A percentile compares a stretch with the other conserved stretches of the same genome.
Conservation (phyloP, 2,113 vertebrate genomes). For the Tringa solitaria region DNA sequence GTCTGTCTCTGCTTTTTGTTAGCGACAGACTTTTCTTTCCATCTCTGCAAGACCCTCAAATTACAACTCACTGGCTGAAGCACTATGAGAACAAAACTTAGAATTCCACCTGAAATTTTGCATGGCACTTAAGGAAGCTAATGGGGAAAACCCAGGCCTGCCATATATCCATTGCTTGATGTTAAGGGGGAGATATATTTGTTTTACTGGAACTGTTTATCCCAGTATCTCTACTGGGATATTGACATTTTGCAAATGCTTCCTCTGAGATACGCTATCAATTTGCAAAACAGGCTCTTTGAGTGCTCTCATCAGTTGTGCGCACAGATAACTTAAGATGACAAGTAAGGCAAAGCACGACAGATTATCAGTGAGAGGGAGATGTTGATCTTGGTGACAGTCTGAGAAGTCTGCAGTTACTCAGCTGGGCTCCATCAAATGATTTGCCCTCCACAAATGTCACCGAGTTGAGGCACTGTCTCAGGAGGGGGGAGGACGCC, state of each 20-base stretch:
- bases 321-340: background rate
- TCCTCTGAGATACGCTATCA: background rate
- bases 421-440: background rate
- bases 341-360: background rate
- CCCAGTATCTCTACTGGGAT: background rate
- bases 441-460: background rate
- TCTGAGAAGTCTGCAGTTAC: background rate
- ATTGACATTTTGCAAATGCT: background rate
- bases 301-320: background rate
- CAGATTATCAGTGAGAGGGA: background rate
- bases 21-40: background rate
- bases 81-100: background rate
- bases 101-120: background rate
- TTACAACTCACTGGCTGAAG: background rate
- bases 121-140: background rate
- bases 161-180: background rate
- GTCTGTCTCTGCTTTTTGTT: background rate
- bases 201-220: background rate
- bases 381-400: background rate
- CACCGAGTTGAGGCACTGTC: background rate
- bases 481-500: accelerated
- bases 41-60: background rate
- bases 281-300: background rate
- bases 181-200: background rate
- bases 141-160: background rate